phyloP scores from a whole-genome alignment of 2,888 invertebrate species.

The Pegoplata infirma region DNA sequence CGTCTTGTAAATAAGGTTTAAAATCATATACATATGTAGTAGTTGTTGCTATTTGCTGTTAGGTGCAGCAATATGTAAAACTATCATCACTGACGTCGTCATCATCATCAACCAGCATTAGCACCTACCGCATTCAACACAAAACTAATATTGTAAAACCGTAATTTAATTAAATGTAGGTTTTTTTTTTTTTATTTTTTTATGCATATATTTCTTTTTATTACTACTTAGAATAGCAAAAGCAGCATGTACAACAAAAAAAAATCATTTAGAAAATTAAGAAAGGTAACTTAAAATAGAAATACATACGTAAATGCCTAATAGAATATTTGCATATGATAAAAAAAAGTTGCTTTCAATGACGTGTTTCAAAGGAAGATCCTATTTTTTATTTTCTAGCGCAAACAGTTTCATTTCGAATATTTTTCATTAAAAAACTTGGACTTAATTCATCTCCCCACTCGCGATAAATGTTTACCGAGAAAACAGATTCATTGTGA shows the following conservation, averaged over 20 bases:
- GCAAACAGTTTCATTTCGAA: too few relatives aligned
- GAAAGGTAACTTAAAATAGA: constrained; percentile 32
- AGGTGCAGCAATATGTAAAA: constrained; percentile 2
- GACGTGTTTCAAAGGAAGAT: too few relatives aligned
- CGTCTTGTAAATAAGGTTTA: not conserved
- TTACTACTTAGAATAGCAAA: not conserved
- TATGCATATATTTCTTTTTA: constrained; percentile 13
- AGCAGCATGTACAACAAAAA: constrained; percentile 9
- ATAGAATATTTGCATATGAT: too few relatives aligned
- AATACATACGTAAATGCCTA: not conserved
- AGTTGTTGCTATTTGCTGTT: constrained; percentile 2
- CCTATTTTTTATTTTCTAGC: too few relatives aligned
- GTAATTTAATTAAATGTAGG: constrained; percentile 61
- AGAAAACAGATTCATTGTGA: too few relatives aligned
- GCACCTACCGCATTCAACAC: constrained; percentile 37
- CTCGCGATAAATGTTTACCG: too few relatives aligned
- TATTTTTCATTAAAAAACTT: too few relatives aligned
- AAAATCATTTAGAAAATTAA: constrained; percentile 21
- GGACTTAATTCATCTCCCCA: too few relatives aligned
- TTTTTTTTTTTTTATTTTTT: constrained; percentile 30
- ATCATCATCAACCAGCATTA: constrained; percentile 7
- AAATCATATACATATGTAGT: not conserved
- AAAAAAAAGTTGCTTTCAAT: too few relatives aligned
- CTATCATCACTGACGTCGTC: constrained; percentile 3
- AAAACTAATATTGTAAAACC: constrained; percentile 49